Base-by-base conservation (phyloP, 2,888 invertebrate genomes). In the Eupithecia subfuscata region DNA sequence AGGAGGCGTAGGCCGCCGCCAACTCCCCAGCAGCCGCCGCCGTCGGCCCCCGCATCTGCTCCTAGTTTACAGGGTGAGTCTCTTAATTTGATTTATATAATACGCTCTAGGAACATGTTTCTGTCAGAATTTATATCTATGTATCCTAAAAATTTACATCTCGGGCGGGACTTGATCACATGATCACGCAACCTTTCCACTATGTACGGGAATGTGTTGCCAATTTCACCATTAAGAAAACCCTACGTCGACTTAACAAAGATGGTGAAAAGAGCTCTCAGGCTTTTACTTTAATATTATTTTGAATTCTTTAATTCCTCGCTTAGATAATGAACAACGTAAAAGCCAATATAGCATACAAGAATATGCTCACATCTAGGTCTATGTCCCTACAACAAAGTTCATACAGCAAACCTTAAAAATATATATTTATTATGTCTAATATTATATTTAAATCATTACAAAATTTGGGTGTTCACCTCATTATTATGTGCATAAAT, bases 61-160 rank as follows among this genome's bases (percentile, higher is more conserved):
- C 93, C 94, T 81, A 93, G 95, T 86, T 87, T 92, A 85, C 94
- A 95, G 88, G 97, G 97, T 97, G 88, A 96, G 96, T 95, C 25
- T 45, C 34, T 14, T 12, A 25, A 12, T 22, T 25, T 14, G 22
- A 25, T 60, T 3, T 52, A n/a, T 52, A 22, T 56, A 1, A 12
- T 56, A 12, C 1, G 56, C 22, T 56, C 3, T 56, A 56, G 12
- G 3, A 56, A 56, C 56, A 22, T 52, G 22, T 56, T 56, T 9
- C 48, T 56, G 1, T 18, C 14, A 48, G 18, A 48, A 48, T 18
- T 0, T 48, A 48, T 48, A 48, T 14, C 48, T n/a, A 18, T n/a
- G 18, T 9, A 40, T 40, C 9, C 9, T 6, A 40, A 40, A 40
- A 40, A 40, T 40, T 40, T 9, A 40, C 40, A 6, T 6, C 11